Percentiles rank a stretch among this genome's conserved stretches.
Conservation (phyloP, 1,140 invertebrate genomes). For the Brachionus rubens region DNA sequence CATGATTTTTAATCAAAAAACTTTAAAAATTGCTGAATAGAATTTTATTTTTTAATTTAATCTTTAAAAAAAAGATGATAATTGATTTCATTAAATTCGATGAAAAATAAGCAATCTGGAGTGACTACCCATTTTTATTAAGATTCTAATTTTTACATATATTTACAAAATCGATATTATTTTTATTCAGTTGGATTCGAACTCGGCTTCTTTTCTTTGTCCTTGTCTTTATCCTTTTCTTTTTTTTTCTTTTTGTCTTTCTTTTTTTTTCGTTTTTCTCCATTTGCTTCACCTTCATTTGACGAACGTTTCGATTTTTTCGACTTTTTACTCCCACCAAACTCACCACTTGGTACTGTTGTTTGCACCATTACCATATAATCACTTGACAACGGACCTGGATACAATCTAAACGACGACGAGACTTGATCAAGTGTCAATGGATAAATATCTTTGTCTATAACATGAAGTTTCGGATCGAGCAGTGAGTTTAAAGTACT, state of each 20-base stretch:
- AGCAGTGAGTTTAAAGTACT: constrained; percentile 26
- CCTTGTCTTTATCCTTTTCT: constrained; percentile 44
- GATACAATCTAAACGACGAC: constrained; percentile 15
- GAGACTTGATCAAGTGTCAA: not conserved
- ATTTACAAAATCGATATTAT: too few species aligned
- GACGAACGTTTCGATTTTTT: constrained; percentile 40
- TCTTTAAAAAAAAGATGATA: too few species aligned
- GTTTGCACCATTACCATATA: constrained; percentile 43
- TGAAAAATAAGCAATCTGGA: too few species aligned
- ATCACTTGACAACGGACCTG: not conserved
- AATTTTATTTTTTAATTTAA: too few species aligned
- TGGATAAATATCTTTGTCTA: constrained; percentile 33
- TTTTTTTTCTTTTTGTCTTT: constrained; percentile 46
- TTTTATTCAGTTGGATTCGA: not conserved
- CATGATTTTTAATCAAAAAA: too few species aligned
- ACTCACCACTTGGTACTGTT: constrained; percentile 9
- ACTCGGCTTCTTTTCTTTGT: constrained; percentile 39
- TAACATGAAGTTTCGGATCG: constrained; percentile 31
- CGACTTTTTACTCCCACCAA: constrained; percentile 32
- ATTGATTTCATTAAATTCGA: too few species aligned
- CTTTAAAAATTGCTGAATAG: too few species aligned
- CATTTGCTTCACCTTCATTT: constrained; percentile 27
- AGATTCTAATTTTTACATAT: too few species aligned
- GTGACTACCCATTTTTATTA: too few species aligned
- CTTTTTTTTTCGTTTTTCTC: constrained; percentile 43